Base-by-base conservation (phyloP, 2,888 invertebrate genomes). In the Drosophila antonietae region DNA sequence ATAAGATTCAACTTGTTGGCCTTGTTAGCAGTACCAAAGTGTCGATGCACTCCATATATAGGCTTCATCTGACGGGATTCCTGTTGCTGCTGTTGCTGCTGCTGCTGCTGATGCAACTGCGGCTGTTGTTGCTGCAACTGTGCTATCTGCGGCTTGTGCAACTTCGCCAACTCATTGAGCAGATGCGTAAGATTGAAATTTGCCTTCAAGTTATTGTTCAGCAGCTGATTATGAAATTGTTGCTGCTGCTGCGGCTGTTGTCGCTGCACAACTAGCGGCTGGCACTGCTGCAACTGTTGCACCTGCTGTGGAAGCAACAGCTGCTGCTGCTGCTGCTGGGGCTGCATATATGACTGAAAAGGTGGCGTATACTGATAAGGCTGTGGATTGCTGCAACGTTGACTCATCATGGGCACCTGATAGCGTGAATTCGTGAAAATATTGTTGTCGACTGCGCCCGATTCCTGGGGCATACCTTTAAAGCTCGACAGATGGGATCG, bases 171-270 rank as follows among this genome's bases (percentile, higher is more conserved):
- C 41, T 89, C 83, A 51, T 68, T 78, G 7, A 84, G 71, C n/a
- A 84, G 68, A n/a, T 84, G 69, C 0, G 78, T 72, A 23, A 84
- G 56, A 66, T 89, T 84, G 5, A 81, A 73, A 28, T 52, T 74
- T 15, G 49, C 3, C 41, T 46, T 49, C 8, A 63, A 9, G 6
- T 7, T 53, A 39, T 55, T 69, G 35, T 20, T 31, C 33, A 41
- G 60, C 8, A 49, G 56, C 14, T 76, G 70, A 12, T 49, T 35
- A n/a, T 37, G 46, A n/a, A 47, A 76, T 28, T 56, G 67, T 20
- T 69, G 72, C 12, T 55, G 52, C 23, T 44, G 64, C 46, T 63
- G 68, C 23, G 58, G 75, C n/a, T 28, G 65, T 8, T 51, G 51
- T 0, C 51, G 63, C 18, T 43, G 56, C 37, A 55, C 43, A 41